phyloP scores from a whole-genome alignment of 2,797 vertebrate species.

The Pteronotus mesoamericanus region DNA sequence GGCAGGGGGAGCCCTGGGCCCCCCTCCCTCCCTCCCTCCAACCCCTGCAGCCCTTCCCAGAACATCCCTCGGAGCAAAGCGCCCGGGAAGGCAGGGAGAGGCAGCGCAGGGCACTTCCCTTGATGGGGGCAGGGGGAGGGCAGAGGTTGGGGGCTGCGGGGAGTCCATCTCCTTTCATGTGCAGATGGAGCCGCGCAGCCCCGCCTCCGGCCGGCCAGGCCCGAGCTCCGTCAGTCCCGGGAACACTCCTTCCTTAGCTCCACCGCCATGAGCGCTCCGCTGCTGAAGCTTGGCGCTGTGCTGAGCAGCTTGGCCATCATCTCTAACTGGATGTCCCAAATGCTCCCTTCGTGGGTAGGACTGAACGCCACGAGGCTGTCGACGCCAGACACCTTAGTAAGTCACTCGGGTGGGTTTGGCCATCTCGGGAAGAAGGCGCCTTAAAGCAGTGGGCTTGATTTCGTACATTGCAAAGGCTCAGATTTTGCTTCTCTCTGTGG shows the following conservation, averaged over 20 bases:
- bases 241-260: slow-evolving; percentile 85
- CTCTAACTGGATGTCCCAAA: slow-evolving; percentile 89
- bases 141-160: slow-evolving; percentile 49
- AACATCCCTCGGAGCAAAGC: neutral
- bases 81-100: neutral
- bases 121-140: neutral
- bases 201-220: slow-evolving; percentile 80
- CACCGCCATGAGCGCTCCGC: slow-evolving; percentile 84
- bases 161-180: slow-evolving; percentile 75
- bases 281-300: slow-evolving; percentile 86
- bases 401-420: slow-evolving; percentile 75
- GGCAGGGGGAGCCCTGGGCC: slow-evolving; percentile 37
- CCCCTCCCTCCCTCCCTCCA: neutral
- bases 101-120: slow-evolving; percentile 38
- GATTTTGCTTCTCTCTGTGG: slow-evolving; percentile 29
- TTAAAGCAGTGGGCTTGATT: slow-evolving; percentile 46
- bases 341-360: slow-evolving; percentile 84
- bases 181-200: slow-evolving; percentile 79
- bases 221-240: slow-evolving; percentile 80
- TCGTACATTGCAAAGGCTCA: slow-evolving; percentile 35
- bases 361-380: slow-evolving; percentile 82
- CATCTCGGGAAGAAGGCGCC: slow-evolving; percentile 34
- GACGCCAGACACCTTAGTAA: slow-evolving; percentile 83
- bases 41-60: slow-evolving; percentile 10
- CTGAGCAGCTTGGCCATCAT: slow-evolving; percentile 87